Conservation (phyloP, 1,140 invertebrate species). For the Brachionus asplanchnoidis region DNA sequence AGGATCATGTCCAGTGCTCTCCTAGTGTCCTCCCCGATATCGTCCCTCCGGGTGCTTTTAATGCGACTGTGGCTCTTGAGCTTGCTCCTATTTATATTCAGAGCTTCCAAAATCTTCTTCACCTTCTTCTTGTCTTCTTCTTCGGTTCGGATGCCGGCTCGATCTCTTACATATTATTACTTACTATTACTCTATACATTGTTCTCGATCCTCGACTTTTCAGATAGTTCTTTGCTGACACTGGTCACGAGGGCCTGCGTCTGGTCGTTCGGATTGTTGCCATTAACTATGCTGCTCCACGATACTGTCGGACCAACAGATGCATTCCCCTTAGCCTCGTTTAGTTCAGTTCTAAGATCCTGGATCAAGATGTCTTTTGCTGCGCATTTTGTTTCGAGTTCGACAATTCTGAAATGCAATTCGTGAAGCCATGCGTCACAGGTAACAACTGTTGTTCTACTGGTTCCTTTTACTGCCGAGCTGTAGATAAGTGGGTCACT, state of each 20-base stretch:
- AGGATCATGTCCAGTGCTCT: too few relatives aligned
- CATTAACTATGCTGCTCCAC: not conserved
- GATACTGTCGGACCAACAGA: not conserved
- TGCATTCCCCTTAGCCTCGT: not conserved
- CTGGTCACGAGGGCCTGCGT: too few relatives aligned
- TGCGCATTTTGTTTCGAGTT: not conserved
- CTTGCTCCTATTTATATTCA: not conserved
- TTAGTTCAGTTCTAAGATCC: not conserved
- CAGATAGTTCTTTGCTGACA: too few relatives aligned
- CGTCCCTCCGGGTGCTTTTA: not conserved
- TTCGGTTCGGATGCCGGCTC: not conserved
- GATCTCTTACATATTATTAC: too few relatives aligned
- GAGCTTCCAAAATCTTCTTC: not conserved
- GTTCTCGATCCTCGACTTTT: too few relatives aligned
- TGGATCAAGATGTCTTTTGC: not conserved
- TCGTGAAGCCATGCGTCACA: not conserved
- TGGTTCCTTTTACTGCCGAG: not conserved
- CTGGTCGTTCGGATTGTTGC: not conserved
- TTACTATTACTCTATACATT: too few relatives aligned
- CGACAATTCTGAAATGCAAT: not conserved
- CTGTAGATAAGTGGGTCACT: not conserved
- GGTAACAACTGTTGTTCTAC: not conserved
- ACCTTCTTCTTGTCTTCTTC: not conserved
- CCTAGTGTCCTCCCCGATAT: too few relatives aligned
- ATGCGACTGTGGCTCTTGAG: not conserved